Percentiles rank a stretch among this genome's conserved stretches.
Evolutionary conservation across 1,140 invertebrate species (phyloP).

Genomic region (Orchesella cincta): DNA sequence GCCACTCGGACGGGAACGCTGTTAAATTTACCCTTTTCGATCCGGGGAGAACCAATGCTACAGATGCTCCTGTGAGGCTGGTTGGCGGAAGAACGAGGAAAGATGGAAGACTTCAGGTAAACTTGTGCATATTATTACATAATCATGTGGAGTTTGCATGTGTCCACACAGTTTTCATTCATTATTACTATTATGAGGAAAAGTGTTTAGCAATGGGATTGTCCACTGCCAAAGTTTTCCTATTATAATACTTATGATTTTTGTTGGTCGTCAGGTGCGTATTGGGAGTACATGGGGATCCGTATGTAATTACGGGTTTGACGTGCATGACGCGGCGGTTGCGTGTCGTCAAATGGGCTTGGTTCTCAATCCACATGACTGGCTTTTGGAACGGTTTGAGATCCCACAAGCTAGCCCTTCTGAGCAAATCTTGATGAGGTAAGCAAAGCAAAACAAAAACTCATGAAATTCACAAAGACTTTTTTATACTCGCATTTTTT

Average conservation of each 20-base stretch:
- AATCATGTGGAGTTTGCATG: neutral
- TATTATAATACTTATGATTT: conserved; percentile 8
- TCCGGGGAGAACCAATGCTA: conserved; percentile 67
- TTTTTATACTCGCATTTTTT: conserved; percentile 2
- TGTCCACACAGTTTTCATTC: neutral
- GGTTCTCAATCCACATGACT: conserved; percentile 88
- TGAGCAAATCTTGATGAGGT: conserved; percentile 73
- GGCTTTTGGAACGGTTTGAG: conserved; percentile 77
- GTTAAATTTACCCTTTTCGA: conserved; percentile 64
- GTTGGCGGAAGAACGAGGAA: conserved; percentile 71
- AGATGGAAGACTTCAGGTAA: conserved; percentile 78
- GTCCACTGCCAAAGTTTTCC: neutral
- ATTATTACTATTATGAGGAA: no score
- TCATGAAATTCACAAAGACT: neutral
- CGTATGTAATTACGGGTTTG: conserved; percentile 96
- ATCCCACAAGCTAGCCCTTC: conserved; percentile 75
- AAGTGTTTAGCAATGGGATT: neutral
- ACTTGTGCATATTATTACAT: neutral
- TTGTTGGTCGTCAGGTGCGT: conserved; percentile 63
- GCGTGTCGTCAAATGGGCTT: conserved; percentile 94
- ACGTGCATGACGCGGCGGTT: conserved; percentile 82
- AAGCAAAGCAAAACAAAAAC: neutral
- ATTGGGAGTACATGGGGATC: conserved; percentile 90
- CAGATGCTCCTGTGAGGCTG: conserved; percentile 69
- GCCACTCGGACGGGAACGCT: conserved; percentile 60